Evolutionary conservation across 2,888 invertebrate genomes (phyloP).

Genomic region (Chloroclystis v-ata): DNA sequence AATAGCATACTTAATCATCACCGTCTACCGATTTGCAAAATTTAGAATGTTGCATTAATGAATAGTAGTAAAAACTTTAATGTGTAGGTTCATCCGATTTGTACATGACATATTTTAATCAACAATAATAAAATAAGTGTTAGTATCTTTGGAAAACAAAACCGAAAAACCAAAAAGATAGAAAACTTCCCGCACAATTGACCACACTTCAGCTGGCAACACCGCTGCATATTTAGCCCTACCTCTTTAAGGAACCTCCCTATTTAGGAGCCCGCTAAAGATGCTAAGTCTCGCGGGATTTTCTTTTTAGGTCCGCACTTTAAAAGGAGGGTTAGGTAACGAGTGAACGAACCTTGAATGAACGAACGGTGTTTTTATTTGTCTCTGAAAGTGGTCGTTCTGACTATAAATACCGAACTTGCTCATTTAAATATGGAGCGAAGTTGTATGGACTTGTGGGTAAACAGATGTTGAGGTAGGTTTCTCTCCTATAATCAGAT

Average conservation of each 20-base stretch:
- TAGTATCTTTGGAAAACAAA: no score
- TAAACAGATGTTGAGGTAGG: neutral
- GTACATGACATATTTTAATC: no score
- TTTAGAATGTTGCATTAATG: no score
- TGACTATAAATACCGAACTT: constrained; percentile 18
- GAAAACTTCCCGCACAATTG: neutral
- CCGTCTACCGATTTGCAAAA: no score
- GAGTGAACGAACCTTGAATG: constrained; percentile 27
- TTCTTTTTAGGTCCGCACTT: constrained; percentile 54
- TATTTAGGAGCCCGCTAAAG: constrained; percentile 55
- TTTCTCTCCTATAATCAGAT: no score
- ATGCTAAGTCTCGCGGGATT: constrained; percentile 51
- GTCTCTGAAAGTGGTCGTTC: constrained; percentile 29
- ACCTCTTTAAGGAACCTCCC: constrained; percentile 52
- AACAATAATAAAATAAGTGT: no score
- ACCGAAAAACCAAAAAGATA: no score
- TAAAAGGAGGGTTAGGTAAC: constrained; percentile 51
- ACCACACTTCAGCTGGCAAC: neutral
- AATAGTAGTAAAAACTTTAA: no score
- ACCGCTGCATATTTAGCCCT: constrained; percentile 50
- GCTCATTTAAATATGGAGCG: constrained; percentile 20
- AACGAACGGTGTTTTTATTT: constrained; percentile 10
- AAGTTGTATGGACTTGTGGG: neutral
- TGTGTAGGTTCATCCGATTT: no score
- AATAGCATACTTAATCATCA: no score